Base-by-base conservation (phyloP, 2,113 vertebrate species). In the Condylura cristata region DNA sequence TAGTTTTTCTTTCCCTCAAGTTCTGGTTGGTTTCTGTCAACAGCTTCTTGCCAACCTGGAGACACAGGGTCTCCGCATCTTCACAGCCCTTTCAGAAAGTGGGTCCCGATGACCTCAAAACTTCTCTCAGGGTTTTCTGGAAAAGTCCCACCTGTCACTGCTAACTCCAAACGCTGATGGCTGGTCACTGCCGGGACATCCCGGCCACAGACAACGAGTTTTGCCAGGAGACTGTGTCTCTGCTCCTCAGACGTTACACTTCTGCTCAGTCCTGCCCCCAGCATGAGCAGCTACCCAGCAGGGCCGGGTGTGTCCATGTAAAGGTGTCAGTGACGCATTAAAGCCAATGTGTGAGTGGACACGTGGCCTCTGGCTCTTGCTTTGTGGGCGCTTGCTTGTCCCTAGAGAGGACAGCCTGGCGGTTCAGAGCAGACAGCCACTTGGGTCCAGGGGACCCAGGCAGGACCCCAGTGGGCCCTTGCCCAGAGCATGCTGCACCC, bases 111-210 rank as follows among this genome's bases (percentile, higher is more conserved):
- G 24, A 41, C 75, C 37, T n/a, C 44, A 11, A 3, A 56, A 17
- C 6, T 8, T 48, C 48, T 80, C 39, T 41, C 1, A 30, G 51
- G 72, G 26, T 11, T 71, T 83, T 34, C 86, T 65, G 74, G 56
- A 86, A 81, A 41, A 0, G 12, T 75, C 63, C n/a, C 48, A 86
- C 86, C 91, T 85, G 81, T n/a, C 39, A 24, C 71, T 75, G 81
- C 66, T 39, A 26, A 53, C 20, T 13, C 22, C 61, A 53, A 30
- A n/a, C n/a, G 30, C 44, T 58, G 61, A 16, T 58, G 41, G 81
- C 5, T 86, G 66, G 44, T 44, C 34, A 4, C n/a, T 68, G 28
- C 7, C 66, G 32, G 26, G 61, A 91, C 10, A 7, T 30, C 81
- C 86, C 81, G 51, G 41, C 53, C 56, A 30, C 46, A 75, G 24